Conservation (phyloP, 2,113 vertebrate species). For the Bos javanicus region DNA sequence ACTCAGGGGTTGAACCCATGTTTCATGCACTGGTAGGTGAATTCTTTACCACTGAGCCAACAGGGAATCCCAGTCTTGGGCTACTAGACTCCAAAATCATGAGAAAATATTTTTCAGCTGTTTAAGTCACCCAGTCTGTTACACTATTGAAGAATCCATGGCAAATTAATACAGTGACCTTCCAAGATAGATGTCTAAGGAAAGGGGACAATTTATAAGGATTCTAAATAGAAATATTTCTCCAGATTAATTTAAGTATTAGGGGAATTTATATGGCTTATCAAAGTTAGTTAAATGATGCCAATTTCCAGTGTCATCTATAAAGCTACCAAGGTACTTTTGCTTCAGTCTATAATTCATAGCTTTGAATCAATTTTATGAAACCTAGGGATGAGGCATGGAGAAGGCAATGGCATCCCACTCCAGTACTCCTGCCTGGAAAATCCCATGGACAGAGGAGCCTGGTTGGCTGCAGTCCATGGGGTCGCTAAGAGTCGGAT, state of each 20-base stretch:
- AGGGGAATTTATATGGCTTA: neutral
- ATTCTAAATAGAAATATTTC: neutral
- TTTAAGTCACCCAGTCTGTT: neutral
- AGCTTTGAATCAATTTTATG: neutral
- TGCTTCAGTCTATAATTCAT: neutral
- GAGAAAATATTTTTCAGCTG: neutral
- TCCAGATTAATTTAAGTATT: neutral
- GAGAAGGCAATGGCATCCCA: no score
- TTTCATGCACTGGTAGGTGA: neutral
- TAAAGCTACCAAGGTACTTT: neutral
- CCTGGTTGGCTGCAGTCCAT: no score
- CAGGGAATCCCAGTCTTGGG: neutral
- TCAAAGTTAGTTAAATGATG: neutral
- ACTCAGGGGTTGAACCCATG: neutral
- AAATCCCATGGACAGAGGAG: no score
- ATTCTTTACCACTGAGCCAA: neutral
- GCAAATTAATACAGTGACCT: neutral
- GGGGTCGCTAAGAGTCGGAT: no score
- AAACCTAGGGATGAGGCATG: neutral
- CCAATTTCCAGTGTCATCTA: neutral
- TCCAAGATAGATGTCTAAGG: neutral
- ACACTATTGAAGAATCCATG: neutral
- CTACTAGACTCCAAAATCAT: neutral
- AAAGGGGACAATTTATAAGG: neutral
- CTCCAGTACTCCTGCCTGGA: no score